A percentile compares a stretch with the other conserved stretches of the same genome.
These are phyloP conservation scores for Acanthisitta chloris DNA, from an alignment of 2,113 vertebrate species.

Conservation along the genomic window DNA sequence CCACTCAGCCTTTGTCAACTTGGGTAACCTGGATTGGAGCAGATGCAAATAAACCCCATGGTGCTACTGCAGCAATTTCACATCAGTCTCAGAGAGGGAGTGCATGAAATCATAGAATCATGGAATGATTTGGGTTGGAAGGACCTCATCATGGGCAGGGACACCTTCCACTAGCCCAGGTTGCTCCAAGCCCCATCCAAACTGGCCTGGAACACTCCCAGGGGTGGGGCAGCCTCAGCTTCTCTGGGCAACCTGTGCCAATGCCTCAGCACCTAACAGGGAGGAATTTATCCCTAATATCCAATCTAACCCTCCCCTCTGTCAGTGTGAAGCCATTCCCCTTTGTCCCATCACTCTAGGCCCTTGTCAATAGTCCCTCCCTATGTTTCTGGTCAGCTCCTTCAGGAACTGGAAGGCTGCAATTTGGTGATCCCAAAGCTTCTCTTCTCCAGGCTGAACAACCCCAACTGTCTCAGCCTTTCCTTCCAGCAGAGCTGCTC, in stretches of 20 bases:
- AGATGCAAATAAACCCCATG: no score
- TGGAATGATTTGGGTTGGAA: neutral
- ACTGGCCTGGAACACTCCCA: neutral
- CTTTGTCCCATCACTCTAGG: neutral
- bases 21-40: neutral
- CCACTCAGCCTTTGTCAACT: neutral
- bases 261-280: neutral
- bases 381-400: accelerated
- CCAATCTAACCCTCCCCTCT: accelerated
- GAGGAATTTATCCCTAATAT: neutral
- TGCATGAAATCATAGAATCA: neutral
- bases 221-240: neutral
- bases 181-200: neutral
- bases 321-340: neutral
- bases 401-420: neutral
- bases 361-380: neutral
- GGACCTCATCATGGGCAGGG: neutral
- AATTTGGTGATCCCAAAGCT: accelerated
- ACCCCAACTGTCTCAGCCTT: neutral
- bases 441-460: neutral
- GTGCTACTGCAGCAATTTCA: accelerated
- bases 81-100: neutral
- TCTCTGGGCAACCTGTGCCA: neutral
- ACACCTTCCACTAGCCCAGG: neutral
- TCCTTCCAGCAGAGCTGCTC: neutral